Evolutionary conservation across 1,140 invertebrate species (phyloP).

Genomic region (Phymorhynchus buccinoides): DNA sequence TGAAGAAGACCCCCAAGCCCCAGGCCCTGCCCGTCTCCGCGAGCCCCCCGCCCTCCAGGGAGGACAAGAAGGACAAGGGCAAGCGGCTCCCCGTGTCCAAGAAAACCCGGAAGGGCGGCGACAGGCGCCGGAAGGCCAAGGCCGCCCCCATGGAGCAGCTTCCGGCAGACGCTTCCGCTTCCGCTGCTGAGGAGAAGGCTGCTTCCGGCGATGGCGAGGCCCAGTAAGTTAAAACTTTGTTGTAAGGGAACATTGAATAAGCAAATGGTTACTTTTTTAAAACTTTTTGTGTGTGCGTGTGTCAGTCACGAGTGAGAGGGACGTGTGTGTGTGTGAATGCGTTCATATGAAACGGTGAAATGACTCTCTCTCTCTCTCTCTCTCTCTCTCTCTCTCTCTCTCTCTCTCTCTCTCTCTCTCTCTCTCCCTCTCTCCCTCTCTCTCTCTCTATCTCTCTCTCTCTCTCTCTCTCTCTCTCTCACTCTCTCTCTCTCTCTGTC

Average conservation of each 20-base stretch:
- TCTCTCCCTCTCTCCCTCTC: neutral
- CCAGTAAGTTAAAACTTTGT: neutral
- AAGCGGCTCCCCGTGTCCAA: neutral
- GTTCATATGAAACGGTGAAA: no score
- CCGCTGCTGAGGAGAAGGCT: neutral
- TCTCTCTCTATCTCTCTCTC: neutral
- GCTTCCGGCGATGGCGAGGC: neutral
- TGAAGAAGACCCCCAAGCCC: neutral
- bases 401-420: no score
- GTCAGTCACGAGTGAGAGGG: no score
- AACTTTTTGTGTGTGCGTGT: no score
- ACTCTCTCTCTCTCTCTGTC: no score
- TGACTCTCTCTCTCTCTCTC: no score
- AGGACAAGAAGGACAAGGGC: neutral
- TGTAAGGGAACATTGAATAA: no score
- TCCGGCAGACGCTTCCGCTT: neutral
- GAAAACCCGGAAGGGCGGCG: neutral
- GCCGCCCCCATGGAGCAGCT: neutral
- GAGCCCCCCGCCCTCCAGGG: neutral
- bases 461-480: neutral
- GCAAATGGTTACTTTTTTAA: no score
- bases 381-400: no score
- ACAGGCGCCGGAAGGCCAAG: slow-evolving; percentile 1
- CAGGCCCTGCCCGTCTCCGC: neutral
- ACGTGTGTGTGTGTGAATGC: no score